phyloP scores from a whole-genome alignment of 2,113 vertebrate species.

The Lanius collurio region DNA sequence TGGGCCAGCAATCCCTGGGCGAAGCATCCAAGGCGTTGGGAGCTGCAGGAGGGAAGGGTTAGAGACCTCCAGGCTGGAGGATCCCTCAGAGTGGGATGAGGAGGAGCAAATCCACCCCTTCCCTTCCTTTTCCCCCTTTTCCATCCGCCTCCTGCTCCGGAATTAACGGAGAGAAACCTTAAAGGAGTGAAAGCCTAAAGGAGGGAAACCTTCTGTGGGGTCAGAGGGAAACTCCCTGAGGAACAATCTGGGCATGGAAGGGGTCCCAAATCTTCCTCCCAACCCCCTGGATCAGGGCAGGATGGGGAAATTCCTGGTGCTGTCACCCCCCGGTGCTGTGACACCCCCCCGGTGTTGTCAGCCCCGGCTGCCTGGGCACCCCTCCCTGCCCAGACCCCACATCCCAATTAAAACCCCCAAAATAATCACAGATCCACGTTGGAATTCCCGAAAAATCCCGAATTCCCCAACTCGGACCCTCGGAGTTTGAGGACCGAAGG shows the following conservation, averaged over 20 bases:
- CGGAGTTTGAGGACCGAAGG: not conserved
- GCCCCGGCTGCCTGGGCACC: not conserved
- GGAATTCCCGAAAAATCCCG: not conserved
- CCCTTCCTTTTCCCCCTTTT: fast-evolving
- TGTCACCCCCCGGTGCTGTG: not conserved
- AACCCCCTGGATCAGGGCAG: not conserved
- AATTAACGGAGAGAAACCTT: not conserved
- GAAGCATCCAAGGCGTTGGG: not conserved
- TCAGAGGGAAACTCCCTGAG: not conserved
- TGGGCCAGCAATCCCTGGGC: not conserved
- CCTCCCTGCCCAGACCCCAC: not conserved
- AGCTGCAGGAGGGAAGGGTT: not conserved
- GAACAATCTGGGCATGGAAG: fast-evolving
- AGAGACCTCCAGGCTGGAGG: not conserved
- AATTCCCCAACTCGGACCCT: not conserved
- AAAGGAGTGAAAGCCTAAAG: not conserved
- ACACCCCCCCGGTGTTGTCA: not conserved
- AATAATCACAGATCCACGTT: fast-evolving
- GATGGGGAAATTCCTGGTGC: not conserved
- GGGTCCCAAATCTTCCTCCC: not conserved
- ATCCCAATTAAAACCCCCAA: not conserved
- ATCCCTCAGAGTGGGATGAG: not conserved
- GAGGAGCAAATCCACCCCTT: not conserved
- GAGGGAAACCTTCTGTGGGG: not conserved
- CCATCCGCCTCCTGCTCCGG: not conserved